These are phyloP conservation scores for Lasiommata megera DNA, from an alignment of 2,888 invertebrate genomes.

Conservation along the genomic window DNA sequence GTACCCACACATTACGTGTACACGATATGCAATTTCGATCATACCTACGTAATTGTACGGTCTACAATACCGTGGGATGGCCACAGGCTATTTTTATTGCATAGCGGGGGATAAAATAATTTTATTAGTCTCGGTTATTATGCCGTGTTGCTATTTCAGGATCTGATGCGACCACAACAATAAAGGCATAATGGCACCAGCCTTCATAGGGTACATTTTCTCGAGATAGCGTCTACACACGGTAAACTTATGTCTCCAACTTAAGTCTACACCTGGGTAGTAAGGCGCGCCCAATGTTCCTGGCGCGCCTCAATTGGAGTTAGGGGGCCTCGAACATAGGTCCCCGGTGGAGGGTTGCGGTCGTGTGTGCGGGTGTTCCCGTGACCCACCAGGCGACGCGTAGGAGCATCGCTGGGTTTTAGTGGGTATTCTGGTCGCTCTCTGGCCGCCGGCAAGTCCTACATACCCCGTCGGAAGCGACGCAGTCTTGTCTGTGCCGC, in stretches of 20 bases:
- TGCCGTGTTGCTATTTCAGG: slow-evolving; percentile 56
- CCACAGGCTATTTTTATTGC: slow-evolving; percentile 20
- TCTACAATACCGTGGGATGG: slow-evolving; percentile 1
- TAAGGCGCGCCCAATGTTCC: too few relatives aligned
- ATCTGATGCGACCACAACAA: slow-evolving; percentile 51
- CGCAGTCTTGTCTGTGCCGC: too few relatives aligned
- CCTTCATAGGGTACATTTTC: slow-evolving; percentile 32
- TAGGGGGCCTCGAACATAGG: too few relatives aligned
- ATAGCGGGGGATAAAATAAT: slow-evolving; percentile 44
- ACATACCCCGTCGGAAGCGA: too few relatives aligned
- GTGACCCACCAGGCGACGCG: too few relatives aligned
- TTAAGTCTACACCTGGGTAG: too few relatives aligned
- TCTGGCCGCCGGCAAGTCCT: too few relatives aligned
- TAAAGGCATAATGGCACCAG: slow-evolving; percentile 41
- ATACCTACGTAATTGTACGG: slow-evolving; percentile 19
- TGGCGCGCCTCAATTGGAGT: too few relatives aligned
- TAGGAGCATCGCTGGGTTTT: too few relatives aligned
- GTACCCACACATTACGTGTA: not conserved
- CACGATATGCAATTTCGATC: not conserved
- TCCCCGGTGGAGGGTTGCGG: too few relatives aligned
- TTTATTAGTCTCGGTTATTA: slow-evolving; percentile 60
- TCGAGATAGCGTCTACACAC: slow-evolving; percentile 9
- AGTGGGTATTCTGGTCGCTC: too few relatives aligned
- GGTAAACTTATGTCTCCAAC: not conserved
- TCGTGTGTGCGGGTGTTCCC: too few relatives aligned